Evolutionary conservation across 2,797 vertebrate genomes (phyloP), one percentile per base, ranked within the genome.

Genomic region (Neopelma chrysocephalum): DNA sequence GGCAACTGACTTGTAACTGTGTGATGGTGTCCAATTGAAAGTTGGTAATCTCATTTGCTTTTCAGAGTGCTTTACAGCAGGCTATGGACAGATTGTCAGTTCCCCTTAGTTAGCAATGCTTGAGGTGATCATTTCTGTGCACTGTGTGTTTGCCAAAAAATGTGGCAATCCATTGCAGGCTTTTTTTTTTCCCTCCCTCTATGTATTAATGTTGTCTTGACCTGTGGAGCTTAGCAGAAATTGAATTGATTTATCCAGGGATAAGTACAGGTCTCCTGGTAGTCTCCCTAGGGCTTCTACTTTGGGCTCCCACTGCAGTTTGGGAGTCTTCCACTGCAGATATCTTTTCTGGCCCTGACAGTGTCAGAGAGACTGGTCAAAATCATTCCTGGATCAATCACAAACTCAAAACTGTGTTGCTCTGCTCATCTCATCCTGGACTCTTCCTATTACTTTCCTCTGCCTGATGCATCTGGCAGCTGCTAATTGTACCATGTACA

Each of bases 21-120:
- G 50, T 73, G 43, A 61, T 15, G 43, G 50, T 32, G 66, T 81
- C 82, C 77, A 66, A 29, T 7, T 56, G 91, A 69, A 89, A 87
- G 57, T 76, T 95, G 76, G 82, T 76, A 90, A 88, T 73, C 47
- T 88, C 16, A 69, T 83, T 93, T 91, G 45, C 69, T 82, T 87
- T 93, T 77, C 68, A 60, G 53, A 75, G 31, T 66, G 64, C 34
- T 69, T 88, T 97, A 69, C 77, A 89, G 82, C 66, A 76, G 82
- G 40, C 34, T 40, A 2, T 11, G 42, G 45, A 86, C 53, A 90
- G 76, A 91, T 82, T 95, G 70, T 93, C 85, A 78, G 9, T 83
- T 96, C 68, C 43, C n/a, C 56, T 87, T 69, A 93, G 72, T 31
- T 69, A 75, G 36, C 47, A 79, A n/a, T 65, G 72, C 82, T 96